Evolutionary conservation across 2,888 invertebrate species (phyloP).

Genomic region (Anticlea derivata): DNA sequence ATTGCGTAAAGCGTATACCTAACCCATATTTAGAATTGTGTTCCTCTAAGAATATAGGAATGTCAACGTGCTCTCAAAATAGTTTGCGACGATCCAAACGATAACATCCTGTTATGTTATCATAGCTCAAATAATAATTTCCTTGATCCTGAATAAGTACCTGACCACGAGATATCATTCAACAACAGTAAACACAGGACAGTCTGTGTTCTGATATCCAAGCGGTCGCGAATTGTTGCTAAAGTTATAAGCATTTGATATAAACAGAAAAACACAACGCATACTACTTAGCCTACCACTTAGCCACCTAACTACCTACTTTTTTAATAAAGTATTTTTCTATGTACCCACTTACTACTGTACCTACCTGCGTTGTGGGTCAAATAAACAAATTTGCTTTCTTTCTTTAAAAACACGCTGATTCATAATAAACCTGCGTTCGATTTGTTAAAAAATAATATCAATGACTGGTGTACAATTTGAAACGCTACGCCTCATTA

Average conservation of each 20-base stretch:
- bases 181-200: conserved; percentile 4
- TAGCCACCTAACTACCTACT: no score
- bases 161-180: neutral
- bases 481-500: conserved; percentile 1
- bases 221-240: neutral
- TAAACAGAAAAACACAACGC: no score
- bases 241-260: neutral
- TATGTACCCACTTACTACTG: no score
- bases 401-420: no score
- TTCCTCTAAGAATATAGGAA: neutral
- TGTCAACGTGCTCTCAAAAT: conserved; percentile 7
- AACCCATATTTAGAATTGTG: neutral
- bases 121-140: conserved; percentile 3
- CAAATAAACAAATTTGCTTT: no score
- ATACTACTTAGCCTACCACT: no score
- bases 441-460: conserved; percentile 8
- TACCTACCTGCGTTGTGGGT: no score
- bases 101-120: conserved; percentile 9
- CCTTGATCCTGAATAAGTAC: conserved; percentile 10
- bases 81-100: neutral
- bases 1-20: no score
- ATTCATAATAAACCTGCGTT: no score
- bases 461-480: conserved; percentile 1
- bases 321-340: no score
- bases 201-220: neutral